Conservation (phyloP, 1,140 invertebrate genomes). For the Rhyacophila brunnea region DNA sequence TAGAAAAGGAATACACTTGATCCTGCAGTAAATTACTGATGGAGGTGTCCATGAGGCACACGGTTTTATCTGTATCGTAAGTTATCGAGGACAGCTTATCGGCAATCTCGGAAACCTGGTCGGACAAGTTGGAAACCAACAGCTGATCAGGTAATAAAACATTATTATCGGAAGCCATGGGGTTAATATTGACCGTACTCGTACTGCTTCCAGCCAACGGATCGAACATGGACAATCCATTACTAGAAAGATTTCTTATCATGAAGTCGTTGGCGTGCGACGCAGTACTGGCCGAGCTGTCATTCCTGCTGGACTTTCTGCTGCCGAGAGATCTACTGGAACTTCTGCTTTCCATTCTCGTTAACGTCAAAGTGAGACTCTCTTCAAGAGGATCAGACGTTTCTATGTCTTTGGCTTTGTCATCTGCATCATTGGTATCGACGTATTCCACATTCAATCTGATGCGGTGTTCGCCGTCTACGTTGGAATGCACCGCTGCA, state of each 20-base stretch:
- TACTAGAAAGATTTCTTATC: slow-evolving; percentile 49
- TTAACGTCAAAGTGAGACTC: slow-evolving; percentile 6
- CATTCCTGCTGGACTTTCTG: slow-evolving; percentile 46
- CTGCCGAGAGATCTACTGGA: slow-evolving; percentile 29
- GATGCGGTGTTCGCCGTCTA: slow-evolving; percentile 22
- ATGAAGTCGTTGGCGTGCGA: slow-evolving; percentile 39
- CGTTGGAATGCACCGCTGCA: slow-evolving; percentile 41
- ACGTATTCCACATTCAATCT: slow-evolving; percentile 10
- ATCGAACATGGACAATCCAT: slow-evolving; percentile 53
- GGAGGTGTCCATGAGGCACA: slow-evolving; percentile 23
- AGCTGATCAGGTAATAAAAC: slow-evolving; percentile 47
- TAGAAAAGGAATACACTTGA: slow-evolving; percentile 45
- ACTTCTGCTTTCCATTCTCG: slow-evolving; percentile 28
- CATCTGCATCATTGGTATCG: slow-evolving; percentile 8
- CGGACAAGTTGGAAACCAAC: slow-evolving; percentile 49
- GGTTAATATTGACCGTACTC: slow-evolving; percentile 19
- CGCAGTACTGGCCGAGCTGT: slow-evolving; percentile 29
- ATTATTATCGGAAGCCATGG: slow-evolving; percentile 35
- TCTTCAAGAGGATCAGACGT: slow-evolving; percentile 5
- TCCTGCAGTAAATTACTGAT: slow-evolving; percentile 29
- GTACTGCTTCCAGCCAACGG: slow-evolving; percentile 42
- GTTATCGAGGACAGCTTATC: slow-evolving; percentile 48
- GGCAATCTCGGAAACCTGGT: slow-evolving; percentile 52
- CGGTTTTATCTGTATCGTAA: slow-evolving; percentile 26
- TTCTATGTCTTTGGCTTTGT: slow-evolving; percentile 23